These are phyloP conservation scores for Acanthoscelides obtectus DNA, from an alignment of 2,888 invertebrate species.

Conservation along the genomic window DNA sequence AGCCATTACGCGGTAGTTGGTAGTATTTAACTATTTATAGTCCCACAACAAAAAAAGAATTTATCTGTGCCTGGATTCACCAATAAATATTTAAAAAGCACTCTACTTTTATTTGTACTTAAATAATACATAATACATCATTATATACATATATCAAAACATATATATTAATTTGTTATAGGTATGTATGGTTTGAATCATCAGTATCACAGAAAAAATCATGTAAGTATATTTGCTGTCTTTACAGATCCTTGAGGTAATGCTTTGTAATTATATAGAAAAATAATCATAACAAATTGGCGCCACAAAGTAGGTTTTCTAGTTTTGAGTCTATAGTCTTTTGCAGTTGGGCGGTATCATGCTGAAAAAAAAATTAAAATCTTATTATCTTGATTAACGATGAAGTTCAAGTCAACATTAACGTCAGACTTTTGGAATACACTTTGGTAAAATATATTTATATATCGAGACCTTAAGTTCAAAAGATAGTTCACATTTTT, in stretches of 20 bases:
- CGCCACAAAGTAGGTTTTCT: slow-evolving; percentile 5
- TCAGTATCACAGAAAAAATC: not conserved
- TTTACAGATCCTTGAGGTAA: too few species aligned
- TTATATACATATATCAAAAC: not conserved
- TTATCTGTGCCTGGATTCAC: slow-evolving; percentile 48
- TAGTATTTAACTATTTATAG: slow-evolving; percentile 41
- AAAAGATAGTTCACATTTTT: too few species aligned
- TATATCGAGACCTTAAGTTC: too few species aligned
- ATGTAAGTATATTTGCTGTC: not conserved
- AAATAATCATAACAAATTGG: not conserved
- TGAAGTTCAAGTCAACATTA: too few species aligned
- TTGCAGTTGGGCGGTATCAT: slow-evolving; percentile 15
- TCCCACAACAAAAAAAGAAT: slow-evolving; percentile 41
- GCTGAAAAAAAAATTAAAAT: slow-evolving; percentile 17
- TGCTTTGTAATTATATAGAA: not conserved
- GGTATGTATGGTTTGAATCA: not conserved
- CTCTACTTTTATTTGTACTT: not conserved
- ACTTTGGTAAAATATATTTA: too few species aligned
- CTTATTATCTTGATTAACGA: too few species aligned
- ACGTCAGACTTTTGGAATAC: too few species aligned
- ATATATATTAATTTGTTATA: not conserved
- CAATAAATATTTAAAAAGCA: slow-evolving; percentile 32
- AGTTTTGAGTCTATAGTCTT: slow-evolving; percentile 16
- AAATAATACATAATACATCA: not conserved
- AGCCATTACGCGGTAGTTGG: slow-evolving; percentile 35